A percentile compares a stretch with the other conserved stretches of the same genome.
These are phyloP conservation scores for Zalophus californianus DNA, from an alignment of 2,797 vertebrate genomes.

Conservation along the genomic window DNA sequence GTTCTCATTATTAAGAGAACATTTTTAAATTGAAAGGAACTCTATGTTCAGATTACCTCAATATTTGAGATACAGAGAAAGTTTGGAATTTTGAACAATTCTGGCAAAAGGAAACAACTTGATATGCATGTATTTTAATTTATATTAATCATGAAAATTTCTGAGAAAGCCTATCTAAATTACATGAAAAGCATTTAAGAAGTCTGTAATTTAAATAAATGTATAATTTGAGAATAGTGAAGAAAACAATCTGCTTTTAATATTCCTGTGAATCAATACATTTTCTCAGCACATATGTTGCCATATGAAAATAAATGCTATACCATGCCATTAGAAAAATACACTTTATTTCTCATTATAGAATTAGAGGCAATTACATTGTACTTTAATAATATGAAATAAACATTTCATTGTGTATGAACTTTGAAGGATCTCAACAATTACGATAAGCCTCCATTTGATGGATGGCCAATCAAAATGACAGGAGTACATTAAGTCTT, in stretches of 20 bases:
- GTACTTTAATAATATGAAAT: neutral
- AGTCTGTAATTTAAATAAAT: neutral
- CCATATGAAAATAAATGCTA: neutral
- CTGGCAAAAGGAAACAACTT: neutral
- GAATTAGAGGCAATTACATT: neutral
- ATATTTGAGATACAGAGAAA: neutral
- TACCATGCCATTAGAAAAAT: neutral
- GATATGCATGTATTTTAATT: neutral
- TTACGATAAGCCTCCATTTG: neutral
- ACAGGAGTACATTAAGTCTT: neutral
- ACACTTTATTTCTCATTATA: neutral
- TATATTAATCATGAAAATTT: neutral
- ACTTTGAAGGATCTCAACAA: neutral
- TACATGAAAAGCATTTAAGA: neutral
- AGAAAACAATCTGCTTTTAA: neutral
- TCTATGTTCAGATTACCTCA: neutral
- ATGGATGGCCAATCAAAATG: neutral
- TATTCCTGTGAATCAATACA: neutral
- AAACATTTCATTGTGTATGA: neutral
- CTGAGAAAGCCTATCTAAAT: neutral
- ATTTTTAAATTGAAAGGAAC: neutral
- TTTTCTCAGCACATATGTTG: neutral
- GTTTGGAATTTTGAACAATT: neutral
- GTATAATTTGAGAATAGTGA: neutral
- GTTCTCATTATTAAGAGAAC: neutral